Evolutionary conservation across 2,113 vertebrate species (phyloP), one percentile per base, ranked within the genome.

Genomic region (Numenius arquata): DNA sequence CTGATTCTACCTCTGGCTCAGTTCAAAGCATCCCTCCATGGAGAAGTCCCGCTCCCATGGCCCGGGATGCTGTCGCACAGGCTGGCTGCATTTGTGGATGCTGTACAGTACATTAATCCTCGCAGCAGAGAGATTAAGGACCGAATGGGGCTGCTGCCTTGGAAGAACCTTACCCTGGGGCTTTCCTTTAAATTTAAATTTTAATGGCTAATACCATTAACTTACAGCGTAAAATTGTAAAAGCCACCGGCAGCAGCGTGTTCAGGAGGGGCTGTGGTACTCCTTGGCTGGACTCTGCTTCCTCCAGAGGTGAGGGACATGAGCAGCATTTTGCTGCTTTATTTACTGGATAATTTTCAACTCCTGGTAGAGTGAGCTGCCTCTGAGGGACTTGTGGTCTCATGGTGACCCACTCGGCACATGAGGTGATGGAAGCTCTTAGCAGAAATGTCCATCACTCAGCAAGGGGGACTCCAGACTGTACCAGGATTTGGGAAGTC

Each of bases 311-410:
- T 41, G 36, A 52, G 1, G 12, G 52, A 19, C 56, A 55, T 1
- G 4, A 53, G 34, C 65, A 63, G 43, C 13, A 8, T 85, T 87
- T 48, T 91, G 34, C 52, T 82, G 43, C 36, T 75, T 84, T 55
- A 55, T 59, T 93, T 88, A 43, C 56, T 43, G 20, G 55, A 9
- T 72, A 32, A n/a, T 15, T 73, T 77, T 62, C 58, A 52, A 25
- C 43, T 77, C 18, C 22, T 88, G 30, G 34, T 38, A 16, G 45
- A 70, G 55, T 23, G 77, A 90, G 56, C 76, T 85, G 30, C 52
- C 40, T 75, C 32, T 0, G 0, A 75, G 43, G 18, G 20, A 26
- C 41, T 62, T 41, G 1, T 0, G 1, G 43, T 26, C 30, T 71
- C 34, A 5, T 3, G 21, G 43, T 58, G 56, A 32, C 40, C 48